Evolutionary conservation across 2,888 invertebrate species (phyloP), one percentile per base, ranked within the genome.

Genomic region (Seira musarum): DNA sequence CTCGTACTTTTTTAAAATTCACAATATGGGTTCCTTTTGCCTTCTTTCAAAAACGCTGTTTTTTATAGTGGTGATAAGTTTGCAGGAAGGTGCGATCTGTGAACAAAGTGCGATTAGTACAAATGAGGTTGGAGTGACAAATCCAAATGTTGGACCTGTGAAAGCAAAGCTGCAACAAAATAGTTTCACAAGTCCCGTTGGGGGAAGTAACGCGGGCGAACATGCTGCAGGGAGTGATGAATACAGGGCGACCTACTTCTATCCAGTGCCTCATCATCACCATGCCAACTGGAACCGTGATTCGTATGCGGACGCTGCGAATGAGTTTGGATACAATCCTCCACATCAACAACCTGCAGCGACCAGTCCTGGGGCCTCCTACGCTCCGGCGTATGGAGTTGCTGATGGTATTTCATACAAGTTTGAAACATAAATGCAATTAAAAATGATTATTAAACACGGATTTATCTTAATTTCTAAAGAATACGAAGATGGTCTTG

Each of bases 281-380:
- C 71, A 63, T n/a, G 80, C 71, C 10, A 61, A 77, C 60, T 85
- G 82, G 84, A 85, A 85, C 70, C 64, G 85, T 40, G 86, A 86
- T 68, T 72, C 83, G 35, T 86, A 86, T 66, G 76, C 75, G 35
- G 84, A 84, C 22, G 84, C 86, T 69, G 85, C 86, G 57, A 57
- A 69, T 21, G 85, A 84, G 3, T 85, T 83, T 78, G 85, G 84
- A n/a, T 80, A 85, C 68, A 82, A 78, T 71, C 53, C n/a, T 13
- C 65, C 30, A 19, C 78, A 80, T 22, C 65, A 67, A 1, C 78
- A 78, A 24, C 61, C 21, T 1, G 19, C 74, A 2, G 74, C 57
- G 6, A 25, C 30, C 1, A 24, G 21, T 19, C 65, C 53, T 57
- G 74, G 74, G 19, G n/a, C 74, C 3, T 65, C 65, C 1, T 74